Conservation (phyloP, 2,113 vertebrate genomes). For the Copsychus sechellarum region DNA sequence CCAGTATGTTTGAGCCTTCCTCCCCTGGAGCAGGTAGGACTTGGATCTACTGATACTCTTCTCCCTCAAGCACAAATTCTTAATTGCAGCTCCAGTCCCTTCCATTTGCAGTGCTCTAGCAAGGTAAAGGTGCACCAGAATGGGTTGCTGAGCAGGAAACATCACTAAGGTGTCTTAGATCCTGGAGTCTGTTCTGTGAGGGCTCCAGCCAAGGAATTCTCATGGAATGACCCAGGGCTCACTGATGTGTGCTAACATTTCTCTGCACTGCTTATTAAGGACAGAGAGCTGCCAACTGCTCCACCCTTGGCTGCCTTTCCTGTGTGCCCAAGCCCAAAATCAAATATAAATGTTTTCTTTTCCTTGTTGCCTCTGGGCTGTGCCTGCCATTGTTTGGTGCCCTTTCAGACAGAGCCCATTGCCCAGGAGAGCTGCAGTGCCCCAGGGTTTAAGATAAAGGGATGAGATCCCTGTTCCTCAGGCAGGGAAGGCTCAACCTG, state of each 20-base stretch:
- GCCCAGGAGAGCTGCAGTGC: background rate
- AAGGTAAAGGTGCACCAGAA: background rate
- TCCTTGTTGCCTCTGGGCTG: background rate
- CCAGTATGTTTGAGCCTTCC: slow-evolving; percentile 92
- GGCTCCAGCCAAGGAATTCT: background rate
- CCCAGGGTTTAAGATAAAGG: background rate
- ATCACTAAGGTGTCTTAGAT: accelerated
- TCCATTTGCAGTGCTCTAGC: background rate
- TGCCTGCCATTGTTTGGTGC: background rate
- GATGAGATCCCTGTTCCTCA: background rate
- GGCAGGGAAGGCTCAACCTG: background rate
- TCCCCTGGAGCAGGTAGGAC: slow-evolving; percentile 89
- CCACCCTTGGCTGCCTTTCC: background rate
- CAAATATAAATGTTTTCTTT: background rate
- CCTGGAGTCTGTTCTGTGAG: background rate
- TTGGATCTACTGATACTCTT: background rate
- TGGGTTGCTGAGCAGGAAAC: background rate
- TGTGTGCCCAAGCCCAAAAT: background rate
- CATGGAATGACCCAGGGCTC: background rate
- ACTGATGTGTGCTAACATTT: background rate
- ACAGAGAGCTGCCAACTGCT: background rate
- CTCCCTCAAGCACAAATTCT: background rate
- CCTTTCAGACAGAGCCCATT: background rate
- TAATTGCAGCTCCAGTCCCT: background rate
- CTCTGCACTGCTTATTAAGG: background rate